Base-by-base conservation (phyloP, 2,113 vertebrate species). In the Neopipo cinnamomea region DNA sequence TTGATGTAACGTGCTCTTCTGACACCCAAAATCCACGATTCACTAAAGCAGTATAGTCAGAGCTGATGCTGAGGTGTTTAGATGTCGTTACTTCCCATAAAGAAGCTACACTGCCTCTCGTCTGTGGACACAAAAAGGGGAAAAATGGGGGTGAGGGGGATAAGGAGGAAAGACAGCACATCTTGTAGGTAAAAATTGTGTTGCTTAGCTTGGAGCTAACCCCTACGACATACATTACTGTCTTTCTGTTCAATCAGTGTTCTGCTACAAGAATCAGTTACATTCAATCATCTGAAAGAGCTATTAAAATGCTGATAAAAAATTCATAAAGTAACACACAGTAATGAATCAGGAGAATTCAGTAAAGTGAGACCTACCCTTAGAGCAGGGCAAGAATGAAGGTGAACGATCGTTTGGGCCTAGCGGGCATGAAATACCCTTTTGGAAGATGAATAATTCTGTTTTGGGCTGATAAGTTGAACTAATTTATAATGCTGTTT, bases 401-500 rank as follows among this genome's bases (percentile, higher is more conserved):
- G 98, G 98, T 98, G 98, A 99, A 97, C 97, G 98, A 98, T 98
- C 98, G 98, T 98, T 98, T 98, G 98, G 98, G 98, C 98, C 98
- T 98, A 98, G 98, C 98, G 98, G 98, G 98, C 98, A 98, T 98
- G 98, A 98, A 98, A 98, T 98, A 98, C 98, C 98, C 98, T 98
- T 99, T 98, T 98, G 98, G 98, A 98, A 98, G 98, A 99, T 99
- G 98, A 98, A 98, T 98, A 98, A 98, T 98, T 98, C 98, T 98
- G 98, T 98, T 98, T 98, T 98, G 98, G 98, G 98, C 98, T 98
- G 98, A 98, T 98, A 98, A 98, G 98, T 98, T 98, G 98, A 98
- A 98, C 98, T 98, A 98, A 99, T 99, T 98, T 98, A 98, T 98
- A 98, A 98, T 99, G 98, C 98, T 98, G 98, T 99, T 99, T 99